phyloP scores from a whole-genome alignment of 2,113 vertebrate species.

The Falco punctatus region DNA sequence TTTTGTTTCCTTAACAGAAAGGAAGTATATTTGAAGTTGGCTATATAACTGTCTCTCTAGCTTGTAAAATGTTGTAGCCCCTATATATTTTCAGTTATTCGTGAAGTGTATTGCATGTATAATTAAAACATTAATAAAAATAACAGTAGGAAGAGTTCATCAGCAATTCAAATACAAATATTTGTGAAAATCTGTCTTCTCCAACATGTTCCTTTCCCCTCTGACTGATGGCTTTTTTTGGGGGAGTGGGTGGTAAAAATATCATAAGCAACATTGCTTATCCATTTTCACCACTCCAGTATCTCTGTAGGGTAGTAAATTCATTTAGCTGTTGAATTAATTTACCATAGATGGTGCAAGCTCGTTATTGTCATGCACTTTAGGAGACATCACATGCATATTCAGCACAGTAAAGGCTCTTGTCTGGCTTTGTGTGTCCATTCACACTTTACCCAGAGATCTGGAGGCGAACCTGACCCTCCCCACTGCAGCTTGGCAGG shows the following conservation, averaged over 20 bases:
- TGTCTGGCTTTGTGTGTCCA: background rate
- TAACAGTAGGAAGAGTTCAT: conserved; percentile 68
- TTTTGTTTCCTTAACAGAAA: conserved; percentile 27
- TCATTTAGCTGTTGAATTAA: conserved; percentile 42
- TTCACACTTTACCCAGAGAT: background rate
- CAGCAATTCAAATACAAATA: conserved; percentile 69
- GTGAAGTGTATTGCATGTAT: conserved; percentile 51
- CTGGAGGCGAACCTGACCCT: background rate
- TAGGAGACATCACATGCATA: background rate
- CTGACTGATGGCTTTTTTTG: background rate
- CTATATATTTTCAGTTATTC: conserved; percentile 46
- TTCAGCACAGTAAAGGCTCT: background rate
- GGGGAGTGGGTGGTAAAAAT: background rate
- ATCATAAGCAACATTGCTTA: background rate
- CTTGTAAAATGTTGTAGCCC: conserved; percentile 12
- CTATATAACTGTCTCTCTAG: conserved; percentile 11
- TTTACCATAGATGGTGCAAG: background rate
- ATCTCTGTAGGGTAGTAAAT: conserved; percentile 39
- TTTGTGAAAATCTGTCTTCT: conserved; percentile 70
- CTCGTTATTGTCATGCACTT: background rate
- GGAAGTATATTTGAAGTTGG: conserved; percentile 6
- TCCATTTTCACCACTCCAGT: background rate
- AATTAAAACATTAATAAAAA: conserved; percentile 71
- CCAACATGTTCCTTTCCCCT: conserved; percentile 47
- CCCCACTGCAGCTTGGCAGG: background rate